phyloP scores from a whole-genome alignment of 2,113 vertebrate genomes.

The Phrynosoma platyrhinos region DNA sequence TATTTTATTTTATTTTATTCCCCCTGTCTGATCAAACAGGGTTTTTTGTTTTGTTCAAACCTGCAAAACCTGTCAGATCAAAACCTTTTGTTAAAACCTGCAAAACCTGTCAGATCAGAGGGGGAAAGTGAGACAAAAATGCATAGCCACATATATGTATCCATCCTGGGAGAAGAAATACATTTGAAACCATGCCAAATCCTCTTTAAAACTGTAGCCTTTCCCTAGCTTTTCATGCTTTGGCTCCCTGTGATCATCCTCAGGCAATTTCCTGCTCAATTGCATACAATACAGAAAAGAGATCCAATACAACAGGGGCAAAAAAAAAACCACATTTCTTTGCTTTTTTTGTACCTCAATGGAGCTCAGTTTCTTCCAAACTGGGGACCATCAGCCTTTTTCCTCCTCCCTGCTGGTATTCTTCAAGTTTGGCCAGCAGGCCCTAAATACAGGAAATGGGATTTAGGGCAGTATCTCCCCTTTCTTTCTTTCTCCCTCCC shows the following conservation, averaged over 20 bases:
- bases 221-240: background rate
- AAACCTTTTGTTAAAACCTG: background rate
- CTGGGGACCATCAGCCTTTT: background rate
- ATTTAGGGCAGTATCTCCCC: background rate
- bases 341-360: background rate
- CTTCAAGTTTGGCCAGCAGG: background rate
- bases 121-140: background rate
- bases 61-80: constrained; percentile 2
- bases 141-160: background rate
- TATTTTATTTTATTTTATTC: background rate
- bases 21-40: background rate
- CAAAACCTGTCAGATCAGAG: constrained; percentile 1
- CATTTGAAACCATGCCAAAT: background rate
- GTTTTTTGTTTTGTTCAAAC: background rate
- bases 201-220: background rate
- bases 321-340: background rate
- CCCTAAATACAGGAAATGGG: background rate
- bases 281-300: background rate
- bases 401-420: background rate
- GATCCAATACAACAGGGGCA: background rate
- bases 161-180: background rate
- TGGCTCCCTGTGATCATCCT: background rate
- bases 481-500: background rate
- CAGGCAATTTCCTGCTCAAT: background rate
- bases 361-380: background rate